Evolutionary conservation across 2,888 invertebrate genomes (phyloP).

Genomic region (Folsomia manolachei): DNA sequence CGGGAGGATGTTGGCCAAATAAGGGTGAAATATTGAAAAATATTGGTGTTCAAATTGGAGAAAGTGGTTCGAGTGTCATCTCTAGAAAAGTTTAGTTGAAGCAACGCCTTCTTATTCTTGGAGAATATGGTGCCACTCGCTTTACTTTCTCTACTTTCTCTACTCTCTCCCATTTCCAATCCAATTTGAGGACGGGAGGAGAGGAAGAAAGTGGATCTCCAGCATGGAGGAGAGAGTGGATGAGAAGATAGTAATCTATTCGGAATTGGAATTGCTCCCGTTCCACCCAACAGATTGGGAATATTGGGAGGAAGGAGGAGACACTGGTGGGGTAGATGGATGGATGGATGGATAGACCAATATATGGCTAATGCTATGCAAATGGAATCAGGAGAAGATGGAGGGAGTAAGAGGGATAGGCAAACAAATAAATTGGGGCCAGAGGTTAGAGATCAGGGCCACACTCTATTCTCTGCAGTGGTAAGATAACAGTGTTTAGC

Average conservation of each 20-base stretch:
- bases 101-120: too few relatives aligned
- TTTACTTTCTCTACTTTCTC: not conserved
- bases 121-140: too few relatives aligned
- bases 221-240: not conserved
- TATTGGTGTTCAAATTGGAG: too few relatives aligned
- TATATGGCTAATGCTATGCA: not conserved
- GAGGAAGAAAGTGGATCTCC: not conserved
- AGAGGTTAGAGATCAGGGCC: not conserved
- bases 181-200: not conserved
- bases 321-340: too few relatives aligned
- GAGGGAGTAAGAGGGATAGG: not conserved
- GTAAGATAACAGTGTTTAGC: too few relatives aligned
- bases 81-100: too few relatives aligned
- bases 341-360: not conserved
- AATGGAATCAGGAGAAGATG: constrained; percentile 1
- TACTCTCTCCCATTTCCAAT: not conserved
- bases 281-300: not conserved
- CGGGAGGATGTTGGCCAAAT: too few relatives aligned
- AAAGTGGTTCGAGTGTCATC: too few relatives aligned
- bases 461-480: not conserved
- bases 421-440: not conserved
- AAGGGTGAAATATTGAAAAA: too few relatives aligned
- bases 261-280: not conserved
- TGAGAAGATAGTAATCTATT: not conserved
- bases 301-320: not conserved